A percentile compares a stretch with the other conserved stretches of the same genome.
Conservation (phyloP, 1,140 invertebrate genomes). For the Anagrus nilaparvatae region DNA sequence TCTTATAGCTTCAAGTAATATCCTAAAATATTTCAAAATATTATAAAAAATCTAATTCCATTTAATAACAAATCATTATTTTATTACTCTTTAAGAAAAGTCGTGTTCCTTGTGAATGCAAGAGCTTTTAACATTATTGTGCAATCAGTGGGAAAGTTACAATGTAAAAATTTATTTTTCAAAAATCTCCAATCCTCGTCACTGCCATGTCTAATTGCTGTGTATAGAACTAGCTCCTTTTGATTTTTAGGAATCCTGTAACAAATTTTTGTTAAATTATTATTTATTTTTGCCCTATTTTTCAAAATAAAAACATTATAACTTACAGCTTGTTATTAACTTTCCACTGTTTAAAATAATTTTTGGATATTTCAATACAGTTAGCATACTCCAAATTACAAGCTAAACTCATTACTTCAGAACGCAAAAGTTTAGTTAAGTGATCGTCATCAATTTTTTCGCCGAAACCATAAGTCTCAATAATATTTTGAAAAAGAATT, state of each 20-base stretch:
- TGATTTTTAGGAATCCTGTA: slow-evolving; percentile 68
- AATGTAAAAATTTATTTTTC: slow-evolving; percentile 57
- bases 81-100: slow-evolving; percentile 38
- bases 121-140: slow-evolving; percentile 52
- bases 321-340: slow-evolving; percentile 20
- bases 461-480: too few species aligned
- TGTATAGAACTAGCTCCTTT: slow-evolving; percentile 64
- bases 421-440: slow-evolving; percentile 38
- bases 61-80: background rate
- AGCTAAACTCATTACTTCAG: slow-evolving; percentile 42
- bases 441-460: slow-evolving; percentile 32
- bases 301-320: background rate
- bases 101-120: slow-evolving; percentile 49
- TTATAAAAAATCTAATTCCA: slow-evolving; percentile 9
- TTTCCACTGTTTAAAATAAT: slow-evolving; percentile 41
- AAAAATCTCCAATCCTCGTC: slow-evolving; percentile 73
- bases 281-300: slow-evolving; percentile 18
- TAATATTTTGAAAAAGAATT: too few species aligned
- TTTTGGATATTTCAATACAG: slow-evolving; percentile 41
- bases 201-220: slow-evolving; percentile 58
- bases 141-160: slow-evolving; percentile 61
- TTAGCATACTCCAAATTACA: slow-evolving; percentile 44
- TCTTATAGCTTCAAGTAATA: slow-evolving; percentile 52
- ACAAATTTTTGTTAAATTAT: too few species aligned
- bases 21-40: slow-evolving; percentile 32